Conservation (phyloP, 2,888 invertebrate species). For the Phengaris alcon region DNA sequence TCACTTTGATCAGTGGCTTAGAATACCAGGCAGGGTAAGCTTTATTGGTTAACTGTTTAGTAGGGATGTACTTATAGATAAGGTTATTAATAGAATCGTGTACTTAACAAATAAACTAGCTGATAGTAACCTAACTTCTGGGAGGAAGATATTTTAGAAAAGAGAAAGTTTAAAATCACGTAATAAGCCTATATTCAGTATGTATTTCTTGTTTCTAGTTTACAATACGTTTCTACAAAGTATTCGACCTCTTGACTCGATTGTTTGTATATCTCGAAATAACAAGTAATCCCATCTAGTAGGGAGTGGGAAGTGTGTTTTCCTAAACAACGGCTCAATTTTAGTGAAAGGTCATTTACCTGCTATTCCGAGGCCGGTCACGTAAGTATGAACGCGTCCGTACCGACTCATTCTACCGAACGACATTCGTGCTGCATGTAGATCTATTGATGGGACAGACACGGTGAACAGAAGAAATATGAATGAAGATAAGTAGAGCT, state of each 20-base stretch:
- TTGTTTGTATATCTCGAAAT: background rate
- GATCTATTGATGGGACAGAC: background rate
- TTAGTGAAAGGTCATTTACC: slow-evolving; percentile 12
- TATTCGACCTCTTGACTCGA: background rate
- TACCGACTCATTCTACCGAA: background rate
- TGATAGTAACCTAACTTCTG: too few relatives aligned
- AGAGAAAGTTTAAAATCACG: too few relatives aligned
- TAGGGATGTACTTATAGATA: too few relatives aligned
- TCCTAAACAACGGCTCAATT: slow-evolving; percentile 18
- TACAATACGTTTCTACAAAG: background rate
- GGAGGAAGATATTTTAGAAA: too few relatives aligned
- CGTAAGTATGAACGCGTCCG: slow-evolving; percentile 18
- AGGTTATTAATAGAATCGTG: too few relatives aligned
- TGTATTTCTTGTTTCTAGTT: too few relatives aligned
- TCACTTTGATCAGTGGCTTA: too few relatives aligned
- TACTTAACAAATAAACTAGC: too few relatives aligned
- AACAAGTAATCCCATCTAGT: background rate
- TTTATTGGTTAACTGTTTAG: too few relatives aligned
- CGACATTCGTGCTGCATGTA: background rate
- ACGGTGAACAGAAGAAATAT: background rate
- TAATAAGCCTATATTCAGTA: too few relatives aligned
- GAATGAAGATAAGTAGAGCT: too few relatives aligned
- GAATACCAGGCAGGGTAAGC: too few relatives aligned
- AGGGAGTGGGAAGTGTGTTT: slow-evolving; percentile 1
- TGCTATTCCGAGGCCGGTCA: slow-evolving; percentile 16